Base-by-base conservation (phyloP, 1,140 invertebrate species). In the Anthonomus grandis region DNA sequence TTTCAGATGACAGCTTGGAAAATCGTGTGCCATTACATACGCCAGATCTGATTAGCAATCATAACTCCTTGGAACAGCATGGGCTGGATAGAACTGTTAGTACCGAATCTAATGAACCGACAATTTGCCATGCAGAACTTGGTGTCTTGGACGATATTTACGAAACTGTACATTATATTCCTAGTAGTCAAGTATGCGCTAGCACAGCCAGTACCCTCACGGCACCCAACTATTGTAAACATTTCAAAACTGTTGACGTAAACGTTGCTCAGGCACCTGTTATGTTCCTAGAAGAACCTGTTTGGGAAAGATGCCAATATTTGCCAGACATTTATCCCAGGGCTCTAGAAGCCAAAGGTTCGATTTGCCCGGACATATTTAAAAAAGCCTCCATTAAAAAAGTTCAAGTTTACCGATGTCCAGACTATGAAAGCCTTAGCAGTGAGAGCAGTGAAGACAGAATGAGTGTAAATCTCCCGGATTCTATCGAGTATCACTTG, bases 1-100 rank as follows among this genome's bases (percentile, higher is more conserved):
- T 72, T 60, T 76, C 77, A 23, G 75, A 74, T 53, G 74, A 76
- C 58, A 72, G 72, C 64, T 59, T 72, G 37, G 70, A 70, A 19
- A 64, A 63, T 27, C 38, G 31, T 56, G 38, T 66, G 10, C 63
- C 57, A 24, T 64, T 70, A 46, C 63, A 63, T 17, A 73, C 71
- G 1, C 72, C 71, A 0, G 73, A 67, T 57, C 46, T 68, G 18
- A 60, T 70, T 34, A 74, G 68, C 53, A 73, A 74, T 60, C 71
- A 73, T 52, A 70, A 70, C 41, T 70, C 66, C 17, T 57, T 72
- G 47, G 68, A 73, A 41, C 67, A 60, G 47, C 41, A 57, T 13
- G 37, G 49, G 27, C 19, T 41, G 21, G 41, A 44, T 8, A 31
- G 37, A n/a, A n/a, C n/a, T n/a, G n/a, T n/a, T 34, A 21, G n/a